Conservation (phyloP, 2,888 invertebrate species). For the Odontocerum albicorne region DNA sequence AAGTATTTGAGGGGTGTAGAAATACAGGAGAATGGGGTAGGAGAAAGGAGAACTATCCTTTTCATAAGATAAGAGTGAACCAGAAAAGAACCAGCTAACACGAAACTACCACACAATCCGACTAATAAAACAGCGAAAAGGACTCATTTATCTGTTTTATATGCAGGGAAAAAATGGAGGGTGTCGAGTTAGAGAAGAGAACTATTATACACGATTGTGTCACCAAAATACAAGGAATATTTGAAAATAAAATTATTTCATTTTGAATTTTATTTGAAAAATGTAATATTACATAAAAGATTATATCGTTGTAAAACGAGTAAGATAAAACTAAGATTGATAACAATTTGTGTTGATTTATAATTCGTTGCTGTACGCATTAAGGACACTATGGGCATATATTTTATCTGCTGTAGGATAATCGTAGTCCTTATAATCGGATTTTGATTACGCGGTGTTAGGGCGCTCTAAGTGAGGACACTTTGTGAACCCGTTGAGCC, state of each 20-base stretch:
- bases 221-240: no score
- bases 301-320: no score
- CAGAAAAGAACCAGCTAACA: slow-evolving; percentile 26
- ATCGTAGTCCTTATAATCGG: slow-evolving; percentile 1
- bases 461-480: background rate
- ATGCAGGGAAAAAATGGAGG: slow-evolving; percentile 10
- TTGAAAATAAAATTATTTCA: no score
- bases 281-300: no score
- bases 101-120: slow-evolving; percentile 20
- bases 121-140: slow-evolving; percentile 20
- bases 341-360: no score
- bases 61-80: slow-evolving; percentile 28
- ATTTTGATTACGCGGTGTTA: slow-evolving; percentile 5
- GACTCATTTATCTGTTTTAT: slow-evolving; percentile 22
- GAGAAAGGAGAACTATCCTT: no score
- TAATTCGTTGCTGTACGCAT: no score
- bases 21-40: no score
- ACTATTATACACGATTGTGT: background rate
- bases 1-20: slow-evolving; percentile 9
- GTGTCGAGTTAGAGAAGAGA: background rate
- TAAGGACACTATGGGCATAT: no score
- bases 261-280: no score
- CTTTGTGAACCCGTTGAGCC: slow-evolving; percentile 1
- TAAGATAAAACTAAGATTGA: no score
- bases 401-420: background rate